Base-by-base conservation (phyloP, 23 tunicate species). In the Ascidia mentula region DNA sequence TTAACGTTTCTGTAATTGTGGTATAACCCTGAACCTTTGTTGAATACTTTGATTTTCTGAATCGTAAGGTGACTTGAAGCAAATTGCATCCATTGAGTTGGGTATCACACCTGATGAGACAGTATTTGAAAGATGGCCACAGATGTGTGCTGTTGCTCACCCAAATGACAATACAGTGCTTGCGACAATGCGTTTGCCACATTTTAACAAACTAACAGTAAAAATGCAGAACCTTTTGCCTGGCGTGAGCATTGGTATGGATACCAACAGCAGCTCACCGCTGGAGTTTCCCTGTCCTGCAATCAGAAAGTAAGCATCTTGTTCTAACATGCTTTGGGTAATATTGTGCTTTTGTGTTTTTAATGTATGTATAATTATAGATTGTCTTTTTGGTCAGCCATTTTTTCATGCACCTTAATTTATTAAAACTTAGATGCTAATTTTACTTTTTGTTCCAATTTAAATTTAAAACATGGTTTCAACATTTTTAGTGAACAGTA, bases 111-210 rank as follows among this genome's bases (percentile, higher is more conserved):
- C 60, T 15, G n/a, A 61, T 7, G 97, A 91, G 71, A 74, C 89
- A 22, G 33, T 60, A 32, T 91, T 91, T 77, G 90, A 91, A 37
- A 61, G 76, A n/a, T 95, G 98, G 98, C 98, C 95, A 15, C 72
- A 40, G 4, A 88, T 60, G 30, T 53, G 45, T n/a, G 33, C 77
- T 36, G 36, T 77, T 31, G 15, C 38, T 4, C 40, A 70, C 5
- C 90, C 85, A 5, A 69, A 86, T 0, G 87, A 91, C 33, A 69
- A 46, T 72, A 82, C 90, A 38, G 72, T 75, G 22, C 72, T 91
- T 12, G 69, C 72, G 1, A 36, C 87, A 34, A 37, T 91, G 18
- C 75, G 78, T n/a, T 59, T 91, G 36, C 97, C 97, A n/a, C 81
- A 76, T 20, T 76, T 70, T 34, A 77, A 70, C 7, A 8, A 36